phyloP scores from a whole-genome alignment of 2,113 vertebrate genomes.

The Turnix velox region DNA sequence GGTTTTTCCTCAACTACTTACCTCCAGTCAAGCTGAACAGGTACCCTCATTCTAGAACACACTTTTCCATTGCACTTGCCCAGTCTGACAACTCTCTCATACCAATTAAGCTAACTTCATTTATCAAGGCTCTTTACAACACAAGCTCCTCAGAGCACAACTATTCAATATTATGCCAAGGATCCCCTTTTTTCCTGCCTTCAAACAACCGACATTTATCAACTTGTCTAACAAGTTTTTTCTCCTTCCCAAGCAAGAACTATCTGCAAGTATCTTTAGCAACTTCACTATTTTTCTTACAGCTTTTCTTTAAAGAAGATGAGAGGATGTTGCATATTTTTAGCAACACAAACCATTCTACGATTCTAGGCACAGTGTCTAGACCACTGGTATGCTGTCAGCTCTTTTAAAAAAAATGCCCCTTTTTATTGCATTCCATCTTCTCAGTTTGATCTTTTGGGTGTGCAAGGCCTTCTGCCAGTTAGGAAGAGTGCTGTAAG shows the following conservation, averaged over 20 bases:
- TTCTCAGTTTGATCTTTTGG: neutral
- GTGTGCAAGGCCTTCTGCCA: neutral
- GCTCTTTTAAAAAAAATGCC: neutral
- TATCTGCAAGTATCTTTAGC: neutral
- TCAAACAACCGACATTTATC: neutral
- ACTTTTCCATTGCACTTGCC: neutral
- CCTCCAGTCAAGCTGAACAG: neutral
- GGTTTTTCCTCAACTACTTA: neutral
- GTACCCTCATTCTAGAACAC: neutral
- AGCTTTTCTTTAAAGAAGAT: neutral
- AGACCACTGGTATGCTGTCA: neutral
- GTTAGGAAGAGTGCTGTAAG: neutral
- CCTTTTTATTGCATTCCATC: neutral
- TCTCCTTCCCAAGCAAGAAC: neutral
- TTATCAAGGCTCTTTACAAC: neutral
- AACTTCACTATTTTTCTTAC: neutral
- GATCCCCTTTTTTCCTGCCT: neutral
- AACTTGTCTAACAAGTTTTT: neutral
- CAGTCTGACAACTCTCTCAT: neutral
- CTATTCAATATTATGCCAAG: neutral
- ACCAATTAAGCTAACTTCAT: neutral
- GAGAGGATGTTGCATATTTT: no score
- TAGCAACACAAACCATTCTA: no score
- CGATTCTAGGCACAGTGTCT: no score
- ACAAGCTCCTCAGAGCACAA: neutral